Evolutionary conservation across 2,797 vertebrate genomes (phyloP).

Genomic region (Corythornis leucogaster): DNA sequence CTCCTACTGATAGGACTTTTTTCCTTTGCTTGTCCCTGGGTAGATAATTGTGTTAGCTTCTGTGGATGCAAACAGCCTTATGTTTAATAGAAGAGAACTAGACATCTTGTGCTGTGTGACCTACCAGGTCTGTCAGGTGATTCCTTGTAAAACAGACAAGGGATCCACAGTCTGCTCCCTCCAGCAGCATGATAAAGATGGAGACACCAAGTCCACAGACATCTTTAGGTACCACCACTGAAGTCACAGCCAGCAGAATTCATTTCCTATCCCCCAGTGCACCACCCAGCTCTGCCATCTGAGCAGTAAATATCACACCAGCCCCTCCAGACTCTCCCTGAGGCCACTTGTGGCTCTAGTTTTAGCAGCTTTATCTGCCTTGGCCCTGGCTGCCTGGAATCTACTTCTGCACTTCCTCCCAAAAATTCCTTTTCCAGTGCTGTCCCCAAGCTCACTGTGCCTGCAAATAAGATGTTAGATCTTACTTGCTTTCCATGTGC

Average conservation of each 20-base stretch:
- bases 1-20: neutral
- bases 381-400: slow-evolving; percentile 51
- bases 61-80: neutral
- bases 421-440: slow-evolving; percentile 47
- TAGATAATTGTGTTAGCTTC: neutral
- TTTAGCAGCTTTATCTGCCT: slow-evolving; percentile 58
- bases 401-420: slow-evolving; percentile 24
- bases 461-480: slow-evolving; percentile 50
- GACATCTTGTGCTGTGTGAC: neutral
- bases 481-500: slow-evolving; percentile 39
- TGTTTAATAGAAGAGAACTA: neutral
- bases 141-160: slow-evolving; percentile 36
- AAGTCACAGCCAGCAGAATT: slow-evolving; percentile 13
- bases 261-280: neutral
- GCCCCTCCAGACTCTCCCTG: slow-evolving; percentile 37
- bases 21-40: neutral
- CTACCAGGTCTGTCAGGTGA: neutral
- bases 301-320: slow-evolving; percentile 66
- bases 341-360: neutral
- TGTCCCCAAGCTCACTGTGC: neutral
- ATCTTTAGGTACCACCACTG: neutral
- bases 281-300: slow-evolving; percentile 10
- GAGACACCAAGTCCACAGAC: neutral
- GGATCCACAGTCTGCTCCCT: neutral
- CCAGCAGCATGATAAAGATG: neutral